Conservation (phyloP, 2,888 invertebrate species). For the Willowsia nigromaculata region DNA sequence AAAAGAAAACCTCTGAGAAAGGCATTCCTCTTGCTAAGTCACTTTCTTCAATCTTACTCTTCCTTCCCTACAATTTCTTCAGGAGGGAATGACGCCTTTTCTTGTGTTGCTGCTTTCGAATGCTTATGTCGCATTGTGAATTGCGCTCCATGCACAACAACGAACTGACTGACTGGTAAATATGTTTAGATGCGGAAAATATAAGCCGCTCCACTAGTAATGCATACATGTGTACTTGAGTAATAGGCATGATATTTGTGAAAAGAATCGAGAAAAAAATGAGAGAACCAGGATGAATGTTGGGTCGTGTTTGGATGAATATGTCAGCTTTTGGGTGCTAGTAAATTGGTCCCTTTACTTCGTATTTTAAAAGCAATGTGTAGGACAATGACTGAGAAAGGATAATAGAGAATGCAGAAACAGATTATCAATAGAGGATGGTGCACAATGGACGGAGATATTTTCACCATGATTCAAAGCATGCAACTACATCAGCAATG, state of each 20-base stretch:
- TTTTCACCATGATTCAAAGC: not conserved
- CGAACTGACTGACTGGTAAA: constrained; percentile 44
- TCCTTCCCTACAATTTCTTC: not conserved
- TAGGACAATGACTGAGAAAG: no score
- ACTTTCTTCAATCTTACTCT: constrained; percentile 47
- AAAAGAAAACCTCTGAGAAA: not conserved
- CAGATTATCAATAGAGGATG: constrained; percentile 18
- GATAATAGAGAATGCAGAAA: not conserved
- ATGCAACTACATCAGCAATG: constrained; percentile 31
- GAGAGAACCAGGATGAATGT: not conserved
- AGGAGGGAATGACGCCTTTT: constrained; percentile 60
- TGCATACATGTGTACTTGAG: not conserved
- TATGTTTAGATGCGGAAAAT: constrained; percentile 28
- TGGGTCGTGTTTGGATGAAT: no score
- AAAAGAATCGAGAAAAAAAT: constrained; percentile 44
- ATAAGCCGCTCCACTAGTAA: constrained; percentile 37
- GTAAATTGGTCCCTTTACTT: no score
- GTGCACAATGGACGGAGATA: not conserved
- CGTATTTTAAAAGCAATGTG: no score
- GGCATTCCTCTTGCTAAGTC: constrained; percentile 41
- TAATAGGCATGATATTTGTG: not conserved
- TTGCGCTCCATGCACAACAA: not conserved
- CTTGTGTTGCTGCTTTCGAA: constrained; percentile 13
- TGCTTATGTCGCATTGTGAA: constrained; percentile 53
- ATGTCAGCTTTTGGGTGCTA: no score